Conservation (phyloP, 2,888 invertebrate genomes). For the Ophion slaviceki region DNA sequence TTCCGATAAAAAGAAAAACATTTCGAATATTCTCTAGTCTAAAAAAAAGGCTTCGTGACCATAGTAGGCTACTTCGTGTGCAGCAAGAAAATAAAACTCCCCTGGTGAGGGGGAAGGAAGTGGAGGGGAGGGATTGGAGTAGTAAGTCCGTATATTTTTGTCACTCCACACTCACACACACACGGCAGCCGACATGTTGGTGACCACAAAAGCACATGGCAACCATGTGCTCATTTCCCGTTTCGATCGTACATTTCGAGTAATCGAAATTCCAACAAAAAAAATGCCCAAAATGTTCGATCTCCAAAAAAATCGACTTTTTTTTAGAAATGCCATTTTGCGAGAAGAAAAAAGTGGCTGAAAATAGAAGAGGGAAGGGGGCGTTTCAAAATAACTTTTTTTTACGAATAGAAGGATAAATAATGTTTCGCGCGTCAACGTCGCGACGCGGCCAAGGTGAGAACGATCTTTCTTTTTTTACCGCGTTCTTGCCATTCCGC, state of each 20-base stretch:
- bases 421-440: constrained; percentile 25
- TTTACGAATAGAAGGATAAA: not conserved
- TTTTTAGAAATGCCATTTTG: not conserved
- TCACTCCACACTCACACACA: constrained; percentile 63
- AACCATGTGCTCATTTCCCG: constrained; percentile 61
- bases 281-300: not conserved
- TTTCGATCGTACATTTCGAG: not conserved
- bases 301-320: not conserved
- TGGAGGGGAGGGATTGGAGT: constrained; percentile 25
- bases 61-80: constrained; percentile 34
- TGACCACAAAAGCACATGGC: constrained; percentile 67
- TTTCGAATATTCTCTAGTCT: constrained; percentile 2
- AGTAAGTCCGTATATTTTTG: constrained; percentile 70
- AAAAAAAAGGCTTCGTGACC: constrained; percentile 32
- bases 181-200: constrained; percentile 70
- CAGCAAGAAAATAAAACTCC: constrained; percentile 21
- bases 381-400: not conserved
- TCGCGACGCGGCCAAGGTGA: constrained; percentile 19
- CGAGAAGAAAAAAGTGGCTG: not conserved
- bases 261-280: not conserved
- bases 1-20: not conserved
- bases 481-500: constrained; percentile 7
- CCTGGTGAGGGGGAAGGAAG: constrained; percentile 25
- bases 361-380: not conserved
- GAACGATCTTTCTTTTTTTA: constrained; percentile 17